phyloP scores from a whole-genome alignment of 1,140 invertebrate species.

The Stegodyphus dumicola region DNA sequence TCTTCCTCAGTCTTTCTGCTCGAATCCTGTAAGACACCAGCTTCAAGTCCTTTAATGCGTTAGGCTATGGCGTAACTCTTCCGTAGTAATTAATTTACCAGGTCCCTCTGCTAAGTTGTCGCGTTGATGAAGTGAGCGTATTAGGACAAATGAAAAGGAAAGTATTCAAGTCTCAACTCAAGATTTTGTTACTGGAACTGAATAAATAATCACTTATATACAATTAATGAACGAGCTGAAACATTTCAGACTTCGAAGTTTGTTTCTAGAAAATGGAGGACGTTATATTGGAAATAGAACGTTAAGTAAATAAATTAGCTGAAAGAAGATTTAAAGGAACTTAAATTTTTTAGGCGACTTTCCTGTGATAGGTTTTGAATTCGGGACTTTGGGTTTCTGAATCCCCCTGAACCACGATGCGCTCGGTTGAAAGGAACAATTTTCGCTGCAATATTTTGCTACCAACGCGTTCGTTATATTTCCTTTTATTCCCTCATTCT shows the following conservation, averaged over 20 bases:
- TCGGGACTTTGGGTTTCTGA: too few species aligned
- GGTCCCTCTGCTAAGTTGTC: conserved; percentile 74
- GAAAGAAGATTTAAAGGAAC: too few species aligned
- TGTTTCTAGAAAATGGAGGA: not conserved
- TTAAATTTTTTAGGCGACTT: too few species aligned
- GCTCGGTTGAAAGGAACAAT: too few species aligned
- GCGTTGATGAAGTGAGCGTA: not conserved
- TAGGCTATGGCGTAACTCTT: conserved; percentile 65
- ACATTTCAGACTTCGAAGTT: not conserved
- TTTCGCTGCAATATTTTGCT: too few species aligned
- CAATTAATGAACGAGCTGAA: not conserved
- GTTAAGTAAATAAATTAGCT: too few species aligned
- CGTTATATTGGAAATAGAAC: too few species aligned
- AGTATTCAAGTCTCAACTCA: not conserved
- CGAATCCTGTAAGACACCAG: not conserved
- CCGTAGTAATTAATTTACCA: conserved; percentile 67
- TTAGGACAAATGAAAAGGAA: not conserved
- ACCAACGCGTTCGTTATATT: too few species aligned
- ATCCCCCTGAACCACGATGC: too few species aligned
- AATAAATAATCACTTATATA: not conserved
- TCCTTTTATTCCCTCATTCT: too few species aligned
- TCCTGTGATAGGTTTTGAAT: too few species aligned
- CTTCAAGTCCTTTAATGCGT: not conserved
- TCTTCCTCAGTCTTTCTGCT: not conserved
- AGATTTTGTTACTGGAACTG: not conserved